Base-by-base conservation (phyloP, 2,888 invertebrate species). In the Scaptomyza reducta region DNA sequence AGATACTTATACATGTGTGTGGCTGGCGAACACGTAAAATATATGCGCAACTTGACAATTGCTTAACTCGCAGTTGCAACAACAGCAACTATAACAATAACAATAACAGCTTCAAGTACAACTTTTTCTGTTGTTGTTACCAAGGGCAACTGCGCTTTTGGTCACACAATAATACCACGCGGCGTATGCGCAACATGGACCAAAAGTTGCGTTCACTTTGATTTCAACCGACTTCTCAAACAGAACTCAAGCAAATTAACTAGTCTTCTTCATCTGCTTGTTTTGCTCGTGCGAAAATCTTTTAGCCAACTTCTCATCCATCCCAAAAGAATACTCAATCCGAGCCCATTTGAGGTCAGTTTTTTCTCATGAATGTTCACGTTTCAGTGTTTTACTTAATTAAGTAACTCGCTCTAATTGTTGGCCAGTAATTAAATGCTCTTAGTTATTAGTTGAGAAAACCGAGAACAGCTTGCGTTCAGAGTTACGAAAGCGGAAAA, bases 161-260 rank as follows among this genome's bases (percentile, higher is more conserved):
- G 58, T 49, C 63, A 62, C 81, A 80, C 75, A 72, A 77, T 83
- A 74, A 22, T 22, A 38, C 1, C 84, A 84, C 79, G 73, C 65
- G 85, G 85, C 85, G 84, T 88, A 88, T 88, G 72, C 88, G 82
- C 73, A 88, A 88, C 73, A 61, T 76, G 76, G 49, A 46, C 65
- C 7, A 66, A 67, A 86, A 86, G 67, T 77, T 86, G 18, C 35
- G 18, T 13, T n/a, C 10, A 5, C 88, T 82, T 82, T 87, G 82
- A 82, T 88, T 79, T 82, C 16, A 58, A 27, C 82, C 82, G 82
- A 44, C 60, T 66, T 60, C 50, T 70, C 65, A 82, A 72, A 33
- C 76, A 58, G 75, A 75, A 75, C 72, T 87, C 87, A 85, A 67
- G 83, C 65, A 82, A 87, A 86, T 83, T 63, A 79, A 69, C 60